Base-by-base conservation (phyloP, 2,888 invertebrate genomes). In the Hypselothyrea guttata region DNA sequence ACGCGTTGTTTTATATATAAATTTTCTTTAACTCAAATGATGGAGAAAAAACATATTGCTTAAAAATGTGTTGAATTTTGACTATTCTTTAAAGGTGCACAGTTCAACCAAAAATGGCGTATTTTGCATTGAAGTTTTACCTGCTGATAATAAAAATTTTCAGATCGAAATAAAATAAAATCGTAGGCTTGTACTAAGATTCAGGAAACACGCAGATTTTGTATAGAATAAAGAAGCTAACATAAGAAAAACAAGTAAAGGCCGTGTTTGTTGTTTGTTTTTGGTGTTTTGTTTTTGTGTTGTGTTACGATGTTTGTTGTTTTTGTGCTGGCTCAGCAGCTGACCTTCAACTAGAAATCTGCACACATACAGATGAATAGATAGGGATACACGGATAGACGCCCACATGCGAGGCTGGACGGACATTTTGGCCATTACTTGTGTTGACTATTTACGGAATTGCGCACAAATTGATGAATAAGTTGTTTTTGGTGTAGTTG, bases 401-500 rank as follows among this genome's bases (percentile, higher is more conserved):
- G 28, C 7, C 12, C 31, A 0, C 40, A 27, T n/a, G 22, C 0
- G 1, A 35, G 35, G 16, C 35, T 15, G 38, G 40, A 42, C 46
- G 41, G 35, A 53, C 45, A 59, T 33, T 47, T 61, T 48, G 45
- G 59, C 61, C 38, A 73, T 73, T 73, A 72, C 72, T 70, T 73
- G 38, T 37, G 48, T 68, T 56, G 68, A 64, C 71, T 74, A 71
- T 68, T 71, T 74, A 64, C 49, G 65, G 71, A 66, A 74, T 71
- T 74, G 71, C 75, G 49, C 72, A 74, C 75, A 74, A 74, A 74
- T 74, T 74, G 73, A 74, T 74, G 73, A 75, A 74, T 74, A 74
- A 74, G 75, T 74, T 75, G 73, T 72, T 72, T 69, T 68, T 71
- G 67, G 55, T 60, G 51, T 51, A 48, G 44, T 61, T 56, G 34